These are phyloP conservation scores for Theodoxus fluviatilis DNA, from an alignment of 2,888 invertebrate genomes.

Conservation along the genomic window DNA sequence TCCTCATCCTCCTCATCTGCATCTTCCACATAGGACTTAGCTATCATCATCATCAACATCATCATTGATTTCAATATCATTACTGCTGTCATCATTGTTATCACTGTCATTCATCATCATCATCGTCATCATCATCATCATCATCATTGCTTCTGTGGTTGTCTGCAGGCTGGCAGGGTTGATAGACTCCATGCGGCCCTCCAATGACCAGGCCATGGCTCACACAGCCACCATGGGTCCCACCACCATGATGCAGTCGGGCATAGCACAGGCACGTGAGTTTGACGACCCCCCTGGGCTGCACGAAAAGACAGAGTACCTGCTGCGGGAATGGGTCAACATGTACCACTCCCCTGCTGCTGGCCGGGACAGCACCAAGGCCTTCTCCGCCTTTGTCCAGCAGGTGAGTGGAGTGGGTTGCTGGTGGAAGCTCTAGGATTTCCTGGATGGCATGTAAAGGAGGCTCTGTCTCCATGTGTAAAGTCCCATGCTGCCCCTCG, in stretches of 20 bases:
- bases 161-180: slow-evolving; percentile 55
- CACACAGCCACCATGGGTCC: slow-evolving; percentile 71
- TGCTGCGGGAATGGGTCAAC: slow-evolving; percentile 94
- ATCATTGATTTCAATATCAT: too few relatives aligned
- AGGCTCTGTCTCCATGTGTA: too few relatives aligned
- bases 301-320: slow-evolving; percentile 91
- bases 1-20: too few relatives aligned
- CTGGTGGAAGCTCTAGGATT: background rate
- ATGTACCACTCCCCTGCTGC: slow-evolving; percentile 79
- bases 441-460: too few relatives aligned
- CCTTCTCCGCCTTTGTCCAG: slow-evolving; percentile 91
- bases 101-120: too few relatives aligned
- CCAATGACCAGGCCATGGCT: slow-evolving; percentile 69
- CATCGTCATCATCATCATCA: too few relatives aligned
- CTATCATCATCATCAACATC: too few relatives aligned
- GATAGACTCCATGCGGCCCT: slow-evolving; percentile 22
- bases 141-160: too few relatives aligned
- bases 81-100: too few relatives aligned
- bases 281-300: slow-evolving; percentile 92
- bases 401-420: slow-evolving; percentile 66
- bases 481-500: too few relatives aligned
- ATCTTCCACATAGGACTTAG: too few relatives aligned
- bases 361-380: slow-evolving; percentile 71
- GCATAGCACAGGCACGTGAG: slow-evolving; percentile 85
- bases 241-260: slow-evolving; percentile 84